These are phyloP conservation scores for Xiphophorus birchmanni DNA, from an alignment of 2,797 vertebrate genomes.

Conservation along the genomic window DNA sequence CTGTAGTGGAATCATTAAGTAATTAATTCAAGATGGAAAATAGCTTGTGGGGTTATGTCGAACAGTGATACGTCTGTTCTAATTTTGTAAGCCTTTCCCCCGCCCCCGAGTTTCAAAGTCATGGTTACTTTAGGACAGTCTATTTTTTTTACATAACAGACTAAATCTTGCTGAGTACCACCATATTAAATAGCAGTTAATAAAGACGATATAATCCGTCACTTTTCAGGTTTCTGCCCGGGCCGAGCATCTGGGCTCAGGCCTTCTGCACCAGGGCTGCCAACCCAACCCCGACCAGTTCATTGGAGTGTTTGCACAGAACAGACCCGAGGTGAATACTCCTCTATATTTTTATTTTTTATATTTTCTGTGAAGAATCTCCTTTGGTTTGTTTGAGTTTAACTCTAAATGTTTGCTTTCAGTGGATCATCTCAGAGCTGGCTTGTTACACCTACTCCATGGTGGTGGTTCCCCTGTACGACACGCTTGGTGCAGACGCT, in stretches of 20 bases:
- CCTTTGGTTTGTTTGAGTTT: background rate
- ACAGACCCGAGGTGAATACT: conserved; percentile 91
- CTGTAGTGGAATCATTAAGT: rapidly evolving
- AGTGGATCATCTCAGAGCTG: conserved; percentile 98
- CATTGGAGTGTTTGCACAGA: conserved; percentile 97
- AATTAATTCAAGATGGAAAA: background rate
- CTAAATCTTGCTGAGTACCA: no score
- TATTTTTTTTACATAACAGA: background rate
- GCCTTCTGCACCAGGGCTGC: conserved; percentile 91
- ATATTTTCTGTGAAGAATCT: background rate
- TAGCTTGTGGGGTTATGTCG: background rate
- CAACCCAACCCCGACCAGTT: conserved; percentile 87
- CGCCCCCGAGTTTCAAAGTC: conserved; percentile 17
- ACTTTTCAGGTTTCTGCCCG: conserved; percentile 86
- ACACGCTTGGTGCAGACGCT: conserved; percentile 93
- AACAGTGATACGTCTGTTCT: background rate
- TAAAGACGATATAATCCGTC: background rate
- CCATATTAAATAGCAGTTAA: no score
- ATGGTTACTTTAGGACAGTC: background rate
- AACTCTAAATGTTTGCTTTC: conserved; percentile 29
- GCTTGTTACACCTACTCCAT: conserved; percentile 99
- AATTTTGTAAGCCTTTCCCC: background rate
- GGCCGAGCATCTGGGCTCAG: conserved; percentile 94
- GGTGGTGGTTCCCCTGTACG: conserved; percentile 97
- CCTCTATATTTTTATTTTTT: background rate